Conservation (phyloP, 2,888 invertebrate genomes). For the Trichopria drosophilae region DNA sequence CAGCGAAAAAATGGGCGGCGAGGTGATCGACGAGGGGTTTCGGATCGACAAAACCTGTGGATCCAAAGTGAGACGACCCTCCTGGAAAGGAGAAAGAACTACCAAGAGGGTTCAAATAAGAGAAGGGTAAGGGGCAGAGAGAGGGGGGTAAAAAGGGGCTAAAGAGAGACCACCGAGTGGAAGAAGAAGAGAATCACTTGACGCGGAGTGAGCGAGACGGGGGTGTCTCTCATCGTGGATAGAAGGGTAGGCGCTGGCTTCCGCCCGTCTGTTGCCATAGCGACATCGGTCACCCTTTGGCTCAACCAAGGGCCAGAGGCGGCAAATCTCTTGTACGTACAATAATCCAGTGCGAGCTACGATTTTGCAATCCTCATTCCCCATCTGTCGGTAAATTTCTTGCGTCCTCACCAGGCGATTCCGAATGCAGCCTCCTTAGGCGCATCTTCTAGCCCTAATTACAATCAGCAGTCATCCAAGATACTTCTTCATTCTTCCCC, state of each 20-base stretch:
- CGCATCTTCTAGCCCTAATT: no score
- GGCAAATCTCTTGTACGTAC: constrained; percentile 54
- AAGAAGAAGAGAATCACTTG: constrained; percentile 49
- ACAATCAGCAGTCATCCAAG: no score
- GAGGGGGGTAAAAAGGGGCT: constrained; percentile 9
- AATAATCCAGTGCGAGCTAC: constrained; percentile 49
- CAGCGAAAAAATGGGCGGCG: constrained; percentile 23
- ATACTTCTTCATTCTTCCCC: no score
- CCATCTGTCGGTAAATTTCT: constrained; percentile 28
- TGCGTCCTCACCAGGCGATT: no score
- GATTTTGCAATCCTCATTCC: constrained; percentile 44
- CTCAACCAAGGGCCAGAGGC: constrained; percentile 50
- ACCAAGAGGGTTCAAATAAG: constrained; percentile 24
- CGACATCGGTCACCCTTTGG: constrained; percentile 50
- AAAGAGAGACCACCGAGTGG: no score
- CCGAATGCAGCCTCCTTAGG: no score
- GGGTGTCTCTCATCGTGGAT: constrained; percentile 42
- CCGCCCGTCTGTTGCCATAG: constrained; percentile 54
- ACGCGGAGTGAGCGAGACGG: constrained; percentile 42
- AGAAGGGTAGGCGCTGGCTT: constrained; percentile 48
- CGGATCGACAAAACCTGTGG: constrained; percentile 35
- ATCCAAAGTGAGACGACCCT: constrained; percentile 32
- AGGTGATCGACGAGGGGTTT: constrained; percentile 24
- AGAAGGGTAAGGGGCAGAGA: constrained; percentile 2
- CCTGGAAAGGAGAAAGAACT: constrained; percentile 24